Evolutionary conservation across 2,888 invertebrate species (phyloP).

Genomic region (Thyatira batis): DNA sequence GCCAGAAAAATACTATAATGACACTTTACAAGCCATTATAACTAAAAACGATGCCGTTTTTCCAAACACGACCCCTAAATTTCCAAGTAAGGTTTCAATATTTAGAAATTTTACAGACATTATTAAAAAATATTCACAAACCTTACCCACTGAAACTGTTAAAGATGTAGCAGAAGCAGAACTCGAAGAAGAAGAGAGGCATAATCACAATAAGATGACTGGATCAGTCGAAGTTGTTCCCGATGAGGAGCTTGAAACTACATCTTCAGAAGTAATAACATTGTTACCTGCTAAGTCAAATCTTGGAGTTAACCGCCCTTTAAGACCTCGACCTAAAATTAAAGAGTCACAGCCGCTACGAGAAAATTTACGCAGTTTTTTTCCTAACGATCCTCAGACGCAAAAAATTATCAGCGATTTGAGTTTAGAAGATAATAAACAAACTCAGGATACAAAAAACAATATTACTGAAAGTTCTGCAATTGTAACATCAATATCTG

Average conservation of each 20-base stretch:
- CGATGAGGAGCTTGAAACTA: slow-evolving; percentile 68
- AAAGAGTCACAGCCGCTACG: slow-evolving; percentile 57
- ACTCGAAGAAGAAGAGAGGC: slow-evolving; percentile 52
- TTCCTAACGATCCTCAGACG: slow-evolving; percentile 48
- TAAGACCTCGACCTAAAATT: slow-evolving; percentile 84
- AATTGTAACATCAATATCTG: slow-evolving; percentile 36
- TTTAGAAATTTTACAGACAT: slow-evolving; percentile 85
- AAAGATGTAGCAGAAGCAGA: slow-evolving; percentile 33
- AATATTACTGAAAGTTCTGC: slow-evolving; percentile 43
- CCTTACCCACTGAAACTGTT: slow-evolving; percentile 37
- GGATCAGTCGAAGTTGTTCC: slow-evolving; percentile 74
- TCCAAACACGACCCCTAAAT: slow-evolving; percentile 71
- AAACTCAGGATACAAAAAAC: slow-evolving; percentile 36
- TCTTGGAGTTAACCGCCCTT: slow-evolving; percentile 87
- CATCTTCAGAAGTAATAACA: slow-evolving; percentile 77
- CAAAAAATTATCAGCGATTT: slow-evolving; percentile 51
- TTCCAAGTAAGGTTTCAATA: slow-evolving; percentile 68
- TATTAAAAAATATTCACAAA: slow-evolving; percentile 84
- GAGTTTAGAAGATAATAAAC: slow-evolving; percentile 53
- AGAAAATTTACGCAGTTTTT: slow-evolving; percentile 63
- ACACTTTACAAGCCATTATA: slow-evolving; percentile 84
- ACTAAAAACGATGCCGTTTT: slow-evolving; percentile 79
- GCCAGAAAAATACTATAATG: slow-evolving; percentile 83
- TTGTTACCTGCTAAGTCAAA: slow-evolving; percentile 90
- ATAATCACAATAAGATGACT: slow-evolving; percentile 58